Conservation (phyloP, 64 coral and sea anemone genomes). For the Dendrophyllia cribrosa region DNA sequence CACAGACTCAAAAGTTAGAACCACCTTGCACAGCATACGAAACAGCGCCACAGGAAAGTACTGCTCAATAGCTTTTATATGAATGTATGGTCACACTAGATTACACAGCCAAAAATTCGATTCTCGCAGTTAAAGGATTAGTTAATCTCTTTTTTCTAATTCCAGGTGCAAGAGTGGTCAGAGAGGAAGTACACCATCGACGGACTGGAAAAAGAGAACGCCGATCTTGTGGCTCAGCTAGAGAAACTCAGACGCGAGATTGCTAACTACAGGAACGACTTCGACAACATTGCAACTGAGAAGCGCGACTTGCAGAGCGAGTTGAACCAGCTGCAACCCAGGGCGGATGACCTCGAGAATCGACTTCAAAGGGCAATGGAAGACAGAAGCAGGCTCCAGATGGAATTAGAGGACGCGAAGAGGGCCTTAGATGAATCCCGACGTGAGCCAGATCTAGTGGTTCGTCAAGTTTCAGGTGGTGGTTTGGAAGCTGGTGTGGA, state of each 20-base stretch:
- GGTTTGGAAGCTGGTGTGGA: constrained; percentile 64
- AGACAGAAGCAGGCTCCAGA: constrained; percentile 68
- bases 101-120: no score
- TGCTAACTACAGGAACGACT: constrained; percentile 60
- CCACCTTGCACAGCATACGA: no score
- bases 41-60: no score
- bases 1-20: no score
- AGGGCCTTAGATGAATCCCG: constrained; percentile 55
- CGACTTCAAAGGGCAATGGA: constrained; percentile 61
- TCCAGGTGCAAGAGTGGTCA: constrained; percentile 60
- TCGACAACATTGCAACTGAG: constrained; percentile 77
- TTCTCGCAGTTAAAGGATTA: no score
- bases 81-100: no score
- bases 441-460: constrained; percentile 55
- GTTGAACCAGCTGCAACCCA: constrained; percentile 47
- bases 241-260: constrained; percentile 84
- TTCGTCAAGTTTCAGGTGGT: constrained; percentile 65
- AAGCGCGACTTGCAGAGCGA: constrained; percentile 73
- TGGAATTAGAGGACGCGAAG: constrained; percentile 70
- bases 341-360: constrained; percentile 55
- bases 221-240: constrained; percentile 32
- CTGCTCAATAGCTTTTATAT: no score
- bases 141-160: background rate
- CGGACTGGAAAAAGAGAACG: constrained; percentile 78
- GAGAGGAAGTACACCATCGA: constrained; percentile 92